Evolutionary conservation across 1,140 invertebrate genomes (phyloP), one percentile per base, ranked within the genome.

Genomic region (Penaeus vannamei): DNA sequence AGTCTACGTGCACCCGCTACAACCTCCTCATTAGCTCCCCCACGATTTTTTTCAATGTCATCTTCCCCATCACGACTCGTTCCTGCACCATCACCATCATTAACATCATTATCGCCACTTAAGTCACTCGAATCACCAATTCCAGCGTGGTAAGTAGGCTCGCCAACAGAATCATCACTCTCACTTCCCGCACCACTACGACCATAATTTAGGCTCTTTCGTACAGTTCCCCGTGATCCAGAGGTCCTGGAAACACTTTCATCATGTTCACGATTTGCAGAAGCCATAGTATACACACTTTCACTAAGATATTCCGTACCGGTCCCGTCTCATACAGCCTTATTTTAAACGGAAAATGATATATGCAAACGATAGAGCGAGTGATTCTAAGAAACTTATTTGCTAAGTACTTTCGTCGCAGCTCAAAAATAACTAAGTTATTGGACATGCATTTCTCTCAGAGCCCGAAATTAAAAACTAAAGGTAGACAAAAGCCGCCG

Each of bases 221-320:
- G 62, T 64, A n/a, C 62, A 64, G 62, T 64, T 64, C n/a, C 62
- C 62, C n/a, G 62, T 64, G 62, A 64, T 64, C 62, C 62, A 64
- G 62, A 64, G 62, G 62, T 17, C 62, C 62, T n/a, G 62, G 62
- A n/a, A 64, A 64, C 62, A 64, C 62, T 64, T 64, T 64, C 62
- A 64, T 64, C 62, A 64, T 64, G 62, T 19, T 64, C 62, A 64
- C 62, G 62, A 64, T 64, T 64, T 19, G 17, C 62, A 64, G 62
- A 64, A 64, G 62, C n/a, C 62, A 64, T 64, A 64, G 62, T 64
- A 64, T 64, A 64, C 62, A 64, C 62, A 64, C 62, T 64, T 64
- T 64, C 62, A 64, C 62, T 64, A 64, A 17, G n/a, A 64, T 64
- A 64, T 64, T 64, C 62, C n/a, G n/a, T 64, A 17, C 17, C 17